These are phyloP conservation scores for Leptinotarsa juncta DNA, from an alignment of 2,888 invertebrate genomes.

Conservation along the genomic window DNA sequence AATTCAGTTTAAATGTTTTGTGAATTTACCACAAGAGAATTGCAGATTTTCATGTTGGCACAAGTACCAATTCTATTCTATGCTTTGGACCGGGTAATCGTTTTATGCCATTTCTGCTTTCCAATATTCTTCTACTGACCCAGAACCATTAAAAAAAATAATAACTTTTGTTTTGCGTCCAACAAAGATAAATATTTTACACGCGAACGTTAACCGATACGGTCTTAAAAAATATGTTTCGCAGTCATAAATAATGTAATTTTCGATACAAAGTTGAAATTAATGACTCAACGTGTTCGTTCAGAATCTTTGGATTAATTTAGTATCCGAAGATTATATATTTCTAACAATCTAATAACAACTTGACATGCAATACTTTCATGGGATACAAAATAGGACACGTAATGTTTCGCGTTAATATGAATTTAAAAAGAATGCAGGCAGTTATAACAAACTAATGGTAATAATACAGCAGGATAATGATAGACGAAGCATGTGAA, in stretches of 20 bases:
- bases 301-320: not conserved
- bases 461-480: not conserved
- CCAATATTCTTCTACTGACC: not conserved
- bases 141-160: not conserved
- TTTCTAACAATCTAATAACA: constrained; percentile 17
- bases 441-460: not conserved
- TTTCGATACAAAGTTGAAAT: constrained; percentile 14
- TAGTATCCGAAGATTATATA: constrained; percentile 14
- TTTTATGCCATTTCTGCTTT: too few species aligned
- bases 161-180: not conserved
- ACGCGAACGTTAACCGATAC: not conserved
- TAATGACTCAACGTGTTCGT: constrained; percentile 16
- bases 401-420: constrained; percentile 7
- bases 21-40: too few species aligned
- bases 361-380: constrained; percentile 20
- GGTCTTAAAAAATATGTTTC: constrained; percentile 13
- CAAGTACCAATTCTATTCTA: too few species aligned
- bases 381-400: constrained; percentile 9
- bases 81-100: too few species aligned
- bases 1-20: too few species aligned
- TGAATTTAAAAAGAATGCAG: not conserved
- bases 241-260: constrained; percentile 1
- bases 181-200: not conserved
- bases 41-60: too few species aligned
- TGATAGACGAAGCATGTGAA: not conserved